Base-by-base conservation (phyloP, 2,888 invertebrate genomes). In the Cataglyphis altisquamis region DNA sequence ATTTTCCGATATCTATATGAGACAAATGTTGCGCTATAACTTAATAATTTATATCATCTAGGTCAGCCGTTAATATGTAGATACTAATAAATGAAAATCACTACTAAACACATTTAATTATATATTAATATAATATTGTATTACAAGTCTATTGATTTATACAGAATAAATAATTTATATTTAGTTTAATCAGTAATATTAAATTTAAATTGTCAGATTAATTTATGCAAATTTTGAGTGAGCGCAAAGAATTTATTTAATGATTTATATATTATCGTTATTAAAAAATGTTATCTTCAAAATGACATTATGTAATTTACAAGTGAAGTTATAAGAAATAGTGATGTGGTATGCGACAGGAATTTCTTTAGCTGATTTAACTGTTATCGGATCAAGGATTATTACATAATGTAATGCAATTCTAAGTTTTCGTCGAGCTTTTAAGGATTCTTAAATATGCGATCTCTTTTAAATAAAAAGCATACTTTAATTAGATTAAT, bases 381-480 rank as follows among this genome's bases (percentile, higher is more conserved):
- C 2, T 52, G n/a, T 39, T 18, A 39, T 9, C 39, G 41, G n/a
- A 29, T 55, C 68, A 15, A 77, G 25, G 81, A 83, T 88, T 64
- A 74, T 80, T 83, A 75, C 66, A 36, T 83, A 87, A 89, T 39
- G 39, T 55, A 82, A 72, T 78, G 86, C 60, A 45, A 82, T 64
- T 89, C 84, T 89, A 89, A 87, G 85, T 78, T 87, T 88, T 88
- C 88, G 41, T 62, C 18, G 45, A 39, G 25, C 29, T 87, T 66
- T 84, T 84, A 86, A 72, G 88, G 88, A 86, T 88, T 88, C 87
- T 36, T 21, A 55, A 29, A 78, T 75, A 5, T 0, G 12, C 18
- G 12, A 29, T 5, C 45, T 55, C 15, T n/a, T 32, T 1, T 39
- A 12, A 29, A 25, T 48, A 12, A 39, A 41, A 3, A 73, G 18